Evolutionary conservation across 2,113 vertebrate species (phyloP).

Genomic region (Ondatra zibethicus): DNA sequence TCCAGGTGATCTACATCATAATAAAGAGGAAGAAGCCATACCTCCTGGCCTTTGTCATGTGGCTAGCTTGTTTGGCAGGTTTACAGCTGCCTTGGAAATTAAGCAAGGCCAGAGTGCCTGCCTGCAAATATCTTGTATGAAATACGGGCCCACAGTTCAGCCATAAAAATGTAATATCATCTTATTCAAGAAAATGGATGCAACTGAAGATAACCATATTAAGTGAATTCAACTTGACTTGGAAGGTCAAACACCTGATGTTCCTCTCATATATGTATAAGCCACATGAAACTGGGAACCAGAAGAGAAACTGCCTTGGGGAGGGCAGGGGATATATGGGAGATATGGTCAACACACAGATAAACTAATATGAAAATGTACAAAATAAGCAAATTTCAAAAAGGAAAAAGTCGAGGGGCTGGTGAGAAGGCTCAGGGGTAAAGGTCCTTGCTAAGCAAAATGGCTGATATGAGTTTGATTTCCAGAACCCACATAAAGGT

Average conservation of each 20-base stretch:
- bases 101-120: too few species aligned
- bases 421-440: not conserved
- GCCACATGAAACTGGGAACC: not conserved
- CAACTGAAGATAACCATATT: not conserved
- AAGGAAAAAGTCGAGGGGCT: not conserved
- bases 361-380: not conserved
- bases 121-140: too few species aligned
- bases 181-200: not conserved
- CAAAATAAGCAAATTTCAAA: not conserved
- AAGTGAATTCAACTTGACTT: not conserved
- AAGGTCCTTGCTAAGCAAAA: not conserved
- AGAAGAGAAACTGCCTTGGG: not conserved
- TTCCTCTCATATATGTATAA: not conserved
- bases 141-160: too few species aligned
- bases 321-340: not conserved
- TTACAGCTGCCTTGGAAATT: too few species aligned
- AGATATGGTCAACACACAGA: not conserved
- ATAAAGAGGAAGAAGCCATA: too few species aligned
- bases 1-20: too few species aligned
- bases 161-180: not conserved
- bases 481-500: not conserved
- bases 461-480: not conserved
- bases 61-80: too few species aligned
- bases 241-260: not conserved
- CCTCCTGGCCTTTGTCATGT: too few species aligned